Conservation (phyloP, 2,888 invertebrate genomes). For the Stenchaetothrips biformis region DNA sequence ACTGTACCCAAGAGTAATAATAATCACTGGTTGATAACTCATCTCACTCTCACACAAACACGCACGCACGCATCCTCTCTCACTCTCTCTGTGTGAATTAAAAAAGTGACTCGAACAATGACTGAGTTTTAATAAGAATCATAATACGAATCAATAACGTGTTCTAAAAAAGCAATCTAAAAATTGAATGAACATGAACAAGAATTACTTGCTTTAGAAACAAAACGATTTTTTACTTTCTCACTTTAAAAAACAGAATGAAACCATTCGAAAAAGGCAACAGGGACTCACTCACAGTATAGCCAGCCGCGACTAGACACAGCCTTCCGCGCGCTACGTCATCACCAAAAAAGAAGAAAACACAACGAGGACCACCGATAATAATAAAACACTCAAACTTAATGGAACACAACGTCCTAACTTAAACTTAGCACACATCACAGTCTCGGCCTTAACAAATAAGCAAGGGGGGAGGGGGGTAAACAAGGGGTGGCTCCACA, state of each 20-base stretch:
- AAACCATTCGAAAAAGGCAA: neutral
- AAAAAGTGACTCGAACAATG: neutral
- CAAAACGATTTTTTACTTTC: neutral
- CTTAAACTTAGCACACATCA: slow-evolving; percentile 23
- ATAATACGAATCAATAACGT: neutral
- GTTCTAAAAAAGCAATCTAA: slow-evolving; percentile 21
- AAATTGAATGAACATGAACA: slow-evolving; percentile 13
- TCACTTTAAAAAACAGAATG: slow-evolving; percentile 7
- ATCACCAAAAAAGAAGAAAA: slow-evolving; percentile 1
- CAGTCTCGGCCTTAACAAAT: slow-evolving; percentile 23
- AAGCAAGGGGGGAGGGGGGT: neutral
- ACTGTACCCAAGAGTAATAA: slow-evolving; percentile 4
- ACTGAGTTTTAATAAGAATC: neutral
- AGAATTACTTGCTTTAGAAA: neutral
- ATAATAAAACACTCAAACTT: slow-evolving; percentile 25
- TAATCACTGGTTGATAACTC: slow-evolving; percentile 13
- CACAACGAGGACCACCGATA: slow-evolving; percentile 12
- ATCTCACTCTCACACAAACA: too few relatives aligned
- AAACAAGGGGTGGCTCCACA: neutral
- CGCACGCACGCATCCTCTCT: neutral
- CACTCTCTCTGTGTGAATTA: neutral
- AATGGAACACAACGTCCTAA: slow-evolving; percentile 21
- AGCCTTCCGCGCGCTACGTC: neutral
- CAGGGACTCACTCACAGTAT: slow-evolving; percentile 2
- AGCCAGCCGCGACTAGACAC: slow-evolving; percentile 17